These are phyloP conservation scores for Drosophila miranda DNA, from an alignment of 1,140 invertebrate species.

Conservation along the genomic window DNA sequence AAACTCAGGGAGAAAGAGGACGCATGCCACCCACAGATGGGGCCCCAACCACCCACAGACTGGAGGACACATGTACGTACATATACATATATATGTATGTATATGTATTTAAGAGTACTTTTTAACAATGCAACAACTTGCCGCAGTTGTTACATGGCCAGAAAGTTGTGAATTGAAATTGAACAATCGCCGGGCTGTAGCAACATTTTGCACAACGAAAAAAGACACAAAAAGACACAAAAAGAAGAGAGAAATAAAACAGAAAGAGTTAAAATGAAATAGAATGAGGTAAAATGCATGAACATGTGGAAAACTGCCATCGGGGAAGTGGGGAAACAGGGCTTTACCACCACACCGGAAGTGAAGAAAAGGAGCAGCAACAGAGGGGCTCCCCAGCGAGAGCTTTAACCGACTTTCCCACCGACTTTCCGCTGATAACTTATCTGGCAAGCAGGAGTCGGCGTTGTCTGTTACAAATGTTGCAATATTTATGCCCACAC, in stretches of 20 bases:
- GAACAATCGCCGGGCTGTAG: constrained; percentile 42
- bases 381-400: constrained; percentile 22
- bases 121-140: constrained; percentile 71
- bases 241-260: constrained; percentile 20
- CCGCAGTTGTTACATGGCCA: constrained; percentile 63
- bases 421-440: constrained; percentile 53
- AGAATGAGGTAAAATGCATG: background rate
- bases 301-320: too few relatives aligned
- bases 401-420: constrained; percentile 8
- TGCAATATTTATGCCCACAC: constrained; percentile 75
- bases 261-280: background rate
- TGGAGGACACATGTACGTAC: constrained; percentile 34
- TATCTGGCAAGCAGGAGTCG: constrained; percentile 49
- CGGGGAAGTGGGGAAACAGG: background rate
- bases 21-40: background rate
- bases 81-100: constrained; percentile 1
- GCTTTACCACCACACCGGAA: background rate
- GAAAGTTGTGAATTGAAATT: constrained; percentile 73
- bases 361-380: background rate
- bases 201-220: constrained; percentile 21
- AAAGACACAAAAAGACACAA: background rate
- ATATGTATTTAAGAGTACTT: constrained; percentile 35
- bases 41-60: constrained; percentile 7
- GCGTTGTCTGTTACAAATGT: constrained; percentile 76
- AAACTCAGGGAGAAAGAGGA: too few relatives aligned